Evolutionary conservation across 1,140 invertebrate species (phyloP).

Genomic region (Zaprionus kolodkinae): DNA sequence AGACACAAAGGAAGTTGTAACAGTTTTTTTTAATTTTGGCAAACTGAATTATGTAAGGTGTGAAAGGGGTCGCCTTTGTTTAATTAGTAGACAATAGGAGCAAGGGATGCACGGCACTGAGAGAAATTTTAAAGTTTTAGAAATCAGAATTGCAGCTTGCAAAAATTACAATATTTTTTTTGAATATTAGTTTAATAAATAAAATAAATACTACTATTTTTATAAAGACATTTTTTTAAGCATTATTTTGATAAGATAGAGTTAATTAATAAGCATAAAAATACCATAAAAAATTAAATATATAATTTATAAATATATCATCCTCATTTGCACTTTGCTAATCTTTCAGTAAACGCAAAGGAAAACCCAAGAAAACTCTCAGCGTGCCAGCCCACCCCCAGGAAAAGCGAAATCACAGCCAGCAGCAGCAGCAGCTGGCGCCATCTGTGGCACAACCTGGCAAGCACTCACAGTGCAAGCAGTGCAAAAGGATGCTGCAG

Average conservation of each 20-base stretch:
- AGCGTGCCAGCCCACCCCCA: neutral
- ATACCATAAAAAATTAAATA: too few species aligned
- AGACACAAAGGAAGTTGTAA: constrained; percentile 74
- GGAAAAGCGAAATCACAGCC: neutral
- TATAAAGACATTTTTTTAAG: too few species aligned
- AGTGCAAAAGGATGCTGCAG: constrained; percentile 46
- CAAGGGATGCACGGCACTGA: constrained; percentile 22
- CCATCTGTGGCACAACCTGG: constrained; percentile 50
- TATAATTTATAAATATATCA: neutral
- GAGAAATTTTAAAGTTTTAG: neutral
- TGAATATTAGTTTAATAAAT: too few species aligned
- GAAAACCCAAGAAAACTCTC: neutral
- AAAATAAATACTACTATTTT: too few species aligned
- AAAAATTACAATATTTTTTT: too few species aligned
- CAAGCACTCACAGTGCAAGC: constrained; percentile 55
- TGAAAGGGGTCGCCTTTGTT: constrained; percentile 78
- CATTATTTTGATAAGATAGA: too few species aligned
- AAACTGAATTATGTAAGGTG: constrained; percentile 50
- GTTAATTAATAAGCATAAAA: too few species aligned
- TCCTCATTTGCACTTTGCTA: neutral
- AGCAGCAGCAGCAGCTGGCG: constrained; percentile 27
- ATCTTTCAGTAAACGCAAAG: neutral
- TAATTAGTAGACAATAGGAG: constrained; percentile 68
- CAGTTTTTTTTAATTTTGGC: constrained; percentile 52
- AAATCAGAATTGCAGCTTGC: too few species aligned